These are phyloP conservation scores for Tetrax tetrax DNA, from an alignment of 2,113 vertebrate species.

Conservation along the genomic window DNA sequence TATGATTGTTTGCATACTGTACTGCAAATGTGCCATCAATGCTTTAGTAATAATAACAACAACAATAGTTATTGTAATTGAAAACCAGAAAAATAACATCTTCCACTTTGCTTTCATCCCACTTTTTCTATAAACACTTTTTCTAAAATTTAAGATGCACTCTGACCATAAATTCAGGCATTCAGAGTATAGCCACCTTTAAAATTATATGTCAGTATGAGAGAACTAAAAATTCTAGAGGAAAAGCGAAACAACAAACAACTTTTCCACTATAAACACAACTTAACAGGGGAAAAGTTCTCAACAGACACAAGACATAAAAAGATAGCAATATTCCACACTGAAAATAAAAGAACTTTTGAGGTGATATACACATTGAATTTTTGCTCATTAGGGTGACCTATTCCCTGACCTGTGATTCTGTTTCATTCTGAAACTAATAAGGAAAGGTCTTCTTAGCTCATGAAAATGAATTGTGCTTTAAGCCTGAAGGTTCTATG, in stretches of 20 bases:
- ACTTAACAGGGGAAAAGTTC: not conserved
- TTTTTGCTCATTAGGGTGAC: not conserved
- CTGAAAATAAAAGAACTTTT: not conserved
- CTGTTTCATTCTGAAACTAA: constrained; percentile 19
- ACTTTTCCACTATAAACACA: not conserved
- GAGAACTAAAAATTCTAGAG: not conserved
- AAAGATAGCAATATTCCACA: not conserved
- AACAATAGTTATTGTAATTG: not conserved
- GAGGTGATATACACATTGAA: not conserved
- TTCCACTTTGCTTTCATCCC: not conserved
- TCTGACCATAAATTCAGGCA: not conserved
- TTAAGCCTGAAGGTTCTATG: not conserved
- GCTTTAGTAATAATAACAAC: not conserved
- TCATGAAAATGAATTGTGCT: not conserved
- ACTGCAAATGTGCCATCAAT: not conserved
- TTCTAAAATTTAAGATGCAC: not conserved
- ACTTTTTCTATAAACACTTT: not conserved
- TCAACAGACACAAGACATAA: not conserved
- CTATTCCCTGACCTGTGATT: not conserved
- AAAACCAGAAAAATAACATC: not conserved
- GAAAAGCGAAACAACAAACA: not conserved
- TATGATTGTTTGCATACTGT: not conserved
- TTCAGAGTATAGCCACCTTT: not conserved
- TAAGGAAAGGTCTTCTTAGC: not conserved
- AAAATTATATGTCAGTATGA: not conserved